Base-by-base conservation (phyloP, 2,888 invertebrate genomes). In the Mythimna loreyi region DNA sequence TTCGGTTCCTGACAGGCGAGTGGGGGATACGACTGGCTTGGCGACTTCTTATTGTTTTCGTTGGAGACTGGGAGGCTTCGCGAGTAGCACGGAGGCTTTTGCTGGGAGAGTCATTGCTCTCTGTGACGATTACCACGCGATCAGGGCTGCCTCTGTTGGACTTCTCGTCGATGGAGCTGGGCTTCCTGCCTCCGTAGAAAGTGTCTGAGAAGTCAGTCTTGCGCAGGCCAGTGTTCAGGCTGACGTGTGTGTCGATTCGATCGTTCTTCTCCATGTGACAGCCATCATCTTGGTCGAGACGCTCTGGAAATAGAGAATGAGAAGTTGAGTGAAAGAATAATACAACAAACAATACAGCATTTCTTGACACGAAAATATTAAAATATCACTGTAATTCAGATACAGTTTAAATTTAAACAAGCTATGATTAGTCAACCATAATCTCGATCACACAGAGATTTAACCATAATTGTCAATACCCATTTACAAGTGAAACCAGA, bases 131-230 rank as follows among this genome's bases (percentile, higher is more conserved):
- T 6, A 93, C 87, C 2, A 91, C 88, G n/a, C 96, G 96, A 53
- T 96, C 94, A 1, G 94, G 93, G 80, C 96, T 96, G 74, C 92
- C 91, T 52, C 94, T 85, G 79, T 89, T 92, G 43, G 94, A 94
- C 80, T 94, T 93, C 74, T 95, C 93, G 50, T 92, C 94, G 40
- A 90, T 85, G 62, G 92, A 90, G 85, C 91, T 89, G 62, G 93
- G 89, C 82, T 96, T 95, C 84, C 97, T 96, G 69, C 96, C 92
- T 50, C 96, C 93, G 92, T 96, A 96, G 89, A 97, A 96, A 83
- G 97, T 96, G 89, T 97, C 96, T 21, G 96, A 96, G 93, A 97
- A 97, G 89, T 97, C 97, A 0, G 97, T 97, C 92, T 97, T 97
- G 25, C 97, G 96, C 3, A 98, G 93, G 6, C 98, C 97, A 2